Percentiles rank a stretch among this genome's conserved stretches.
phyloP scores from a whole-genome alignment of 2,113 vertebrate species.

The Hystrix cristata region DNA sequence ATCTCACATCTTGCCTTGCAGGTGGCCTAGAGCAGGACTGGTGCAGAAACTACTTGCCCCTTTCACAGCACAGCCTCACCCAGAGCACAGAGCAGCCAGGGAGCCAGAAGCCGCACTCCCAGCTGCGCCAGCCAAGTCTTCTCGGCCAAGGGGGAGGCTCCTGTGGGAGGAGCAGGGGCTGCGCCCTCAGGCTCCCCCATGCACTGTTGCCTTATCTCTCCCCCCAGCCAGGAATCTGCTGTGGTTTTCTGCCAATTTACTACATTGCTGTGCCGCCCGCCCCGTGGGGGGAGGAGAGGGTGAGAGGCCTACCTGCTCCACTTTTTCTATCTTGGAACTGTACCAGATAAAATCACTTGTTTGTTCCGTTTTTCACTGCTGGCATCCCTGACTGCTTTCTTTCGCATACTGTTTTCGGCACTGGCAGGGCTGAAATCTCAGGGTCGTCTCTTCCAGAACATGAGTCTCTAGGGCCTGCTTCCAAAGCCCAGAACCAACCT shows the following conservation, averaged over 20 bases:
- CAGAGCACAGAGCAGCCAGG: constrained; percentile 64
- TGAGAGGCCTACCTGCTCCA: constrained; percentile 84
- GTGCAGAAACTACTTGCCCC: constrained; percentile 66
- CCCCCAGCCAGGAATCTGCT: constrained; percentile 83
- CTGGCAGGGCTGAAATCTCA: not conserved
- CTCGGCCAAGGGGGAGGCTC: constrained; percentile 85
- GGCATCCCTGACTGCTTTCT: constrained; percentile 66
- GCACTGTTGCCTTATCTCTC: constrained; percentile 89
- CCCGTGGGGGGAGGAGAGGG: constrained; percentile 62
- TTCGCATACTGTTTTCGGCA: not conserved
- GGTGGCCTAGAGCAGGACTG: constrained; percentile 83
- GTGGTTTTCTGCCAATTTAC: constrained; percentile 82
- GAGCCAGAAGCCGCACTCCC: constrained; percentile 10
- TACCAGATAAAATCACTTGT: constrained; percentile 89
- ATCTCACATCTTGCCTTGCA: constrained; percentile 73
- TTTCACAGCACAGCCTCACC: constrained; percentile 64
- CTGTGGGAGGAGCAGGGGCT: constrained; percentile 76
- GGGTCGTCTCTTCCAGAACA: not conserved
- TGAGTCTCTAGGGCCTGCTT: not conserved
- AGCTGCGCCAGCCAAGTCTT: constrained; percentile 66
- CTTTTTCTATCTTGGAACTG: constrained; percentile 90
- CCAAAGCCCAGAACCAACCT: not conserved
- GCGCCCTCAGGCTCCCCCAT: constrained; percentile 80
- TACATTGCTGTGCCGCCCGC: constrained; percentile 84
- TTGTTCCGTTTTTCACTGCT: constrained; percentile 85